Base-by-base conservation (phyloP, 1,140 invertebrate species). In the Hypsibius dujardini region DNA sequence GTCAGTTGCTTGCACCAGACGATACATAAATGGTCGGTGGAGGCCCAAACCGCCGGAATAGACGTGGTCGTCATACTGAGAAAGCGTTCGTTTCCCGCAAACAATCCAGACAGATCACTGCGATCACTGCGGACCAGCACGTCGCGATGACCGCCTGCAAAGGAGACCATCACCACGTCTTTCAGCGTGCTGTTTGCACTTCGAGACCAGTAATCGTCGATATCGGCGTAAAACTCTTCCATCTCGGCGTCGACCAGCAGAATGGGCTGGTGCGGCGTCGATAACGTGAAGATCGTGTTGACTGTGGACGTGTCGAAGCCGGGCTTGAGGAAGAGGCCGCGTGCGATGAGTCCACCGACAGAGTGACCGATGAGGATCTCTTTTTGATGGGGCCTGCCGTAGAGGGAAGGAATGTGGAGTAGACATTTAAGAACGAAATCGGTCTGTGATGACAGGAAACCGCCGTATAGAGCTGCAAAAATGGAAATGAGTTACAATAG, bases 1-100 rank as follows among this genome's bases (percentile, higher is more conserved):
- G 95, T 85, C 45, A 93, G 81, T 79, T 95, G 89, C 76, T 92
- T 90, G 77, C 92, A 96, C 92, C 92, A 95, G 28, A 89, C 78
- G 77, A 81, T 42, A 75, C 79, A 80, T 2, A 90, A 81, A 80
- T 96, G 92, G 79, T 95, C 90, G 12, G 88, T 87, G 2, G 90
- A 88, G 46, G 87, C 82, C 88, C 91, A 95, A 12, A 89, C 88
- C 50, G 84, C 84, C 0, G 92, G 90, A 71, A 94, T 84, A 40
- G 85, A 83, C 69, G 86, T 88, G 2, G 86, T 86, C 86, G 62
- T 92, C 77, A 42, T 83, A 80, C 77, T 77, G 78, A 76, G 74
- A 71, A 76, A 72, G 12, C 62, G 7, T 3, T 7, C 7, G 87
- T 83, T 42, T 86, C 83, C n/a, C 92, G 86, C 40, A 90, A 78